phyloP scores from a whole-genome alignment of 2,888 invertebrate species.

The Toxonevra muliebris region DNA sequence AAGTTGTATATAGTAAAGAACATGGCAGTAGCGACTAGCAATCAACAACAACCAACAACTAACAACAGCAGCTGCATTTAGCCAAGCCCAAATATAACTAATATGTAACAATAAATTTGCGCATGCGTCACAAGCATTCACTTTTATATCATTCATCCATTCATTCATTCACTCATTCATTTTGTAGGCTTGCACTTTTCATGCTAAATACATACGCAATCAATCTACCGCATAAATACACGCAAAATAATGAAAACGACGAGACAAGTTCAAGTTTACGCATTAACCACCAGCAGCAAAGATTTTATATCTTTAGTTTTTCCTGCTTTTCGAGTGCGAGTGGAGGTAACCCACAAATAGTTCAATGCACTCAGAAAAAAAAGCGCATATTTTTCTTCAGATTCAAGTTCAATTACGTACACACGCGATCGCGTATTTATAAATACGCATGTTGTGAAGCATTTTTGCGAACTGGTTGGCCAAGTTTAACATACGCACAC shows the following conservation, averaged over 20 bases:
- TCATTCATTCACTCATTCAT: too few relatives aligned
- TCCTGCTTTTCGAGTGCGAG: background rate
- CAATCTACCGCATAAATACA: background rate
- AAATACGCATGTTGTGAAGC: background rate
- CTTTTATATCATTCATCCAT: background rate
- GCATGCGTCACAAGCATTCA: conserved; percentile 29
- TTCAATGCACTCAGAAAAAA: background rate
- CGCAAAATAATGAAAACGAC: background rate
- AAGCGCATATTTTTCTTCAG: too few relatives aligned
- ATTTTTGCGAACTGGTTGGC: background rate
- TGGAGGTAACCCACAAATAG: conserved; percentile 8
- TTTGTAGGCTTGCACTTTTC: too few relatives aligned
- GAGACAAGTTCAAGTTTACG: conserved; percentile 42
- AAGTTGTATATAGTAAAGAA: too few relatives aligned
- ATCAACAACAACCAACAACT: too few relatives aligned
- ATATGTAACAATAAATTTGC: conserved; percentile 22
- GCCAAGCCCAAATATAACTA: conserved; percentile 33
- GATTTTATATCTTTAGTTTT: background rate
- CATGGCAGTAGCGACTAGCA: too few relatives aligned
- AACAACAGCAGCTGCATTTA: background rate
- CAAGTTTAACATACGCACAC: background rate
- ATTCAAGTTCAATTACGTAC: background rate
- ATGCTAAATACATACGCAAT: background rate
- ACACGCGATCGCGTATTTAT: background rate
- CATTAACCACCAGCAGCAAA: conserved; percentile 21